These are phyloP conservation scores for Montipora capricornis DNA, from an alignment of 64 coral and sea anemone genomes.

Conservation along the genomic window DNA sequence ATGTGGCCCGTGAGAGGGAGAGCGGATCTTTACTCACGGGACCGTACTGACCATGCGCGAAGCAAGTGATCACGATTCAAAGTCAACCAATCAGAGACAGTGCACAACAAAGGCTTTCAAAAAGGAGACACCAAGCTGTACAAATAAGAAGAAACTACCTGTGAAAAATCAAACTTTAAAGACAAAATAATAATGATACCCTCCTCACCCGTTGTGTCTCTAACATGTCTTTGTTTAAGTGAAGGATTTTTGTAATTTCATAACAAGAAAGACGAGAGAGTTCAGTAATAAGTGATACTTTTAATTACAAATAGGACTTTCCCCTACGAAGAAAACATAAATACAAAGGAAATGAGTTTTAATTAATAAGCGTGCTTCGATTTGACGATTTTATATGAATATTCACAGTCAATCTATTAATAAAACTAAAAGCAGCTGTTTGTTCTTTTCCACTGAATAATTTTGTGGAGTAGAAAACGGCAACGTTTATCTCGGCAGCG, in stretches of 20 bases:
- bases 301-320: background rate
- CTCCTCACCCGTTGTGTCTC: conserved; percentile 23
- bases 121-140: conserved; percentile 16
- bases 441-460: background rate
- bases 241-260: background rate
- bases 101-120: background rate
- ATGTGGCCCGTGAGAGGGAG: conserved; percentile 79
- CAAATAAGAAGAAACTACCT: conserved; percentile 20
- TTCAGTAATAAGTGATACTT: background rate
- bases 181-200: conserved; percentile 37
- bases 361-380: no score
- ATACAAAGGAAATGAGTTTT: no score
- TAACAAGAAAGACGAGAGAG: background rate
- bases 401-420: background rate
- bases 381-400: background rate
- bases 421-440: conserved; percentile 14
- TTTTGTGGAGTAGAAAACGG: background rate
- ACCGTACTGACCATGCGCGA: conserved; percentile 64
- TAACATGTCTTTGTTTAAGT: background rate
- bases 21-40: background rate
- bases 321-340: no score
- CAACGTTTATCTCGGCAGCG: no score
- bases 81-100: conserved; percentile 4
- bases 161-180: conserved; percentile 27
- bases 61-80: conserved; percentile 33